phyloP scores from a whole-genome alignment of 2,113 vertebrate genomes.

The Mystacornis crossleyi region DNA sequence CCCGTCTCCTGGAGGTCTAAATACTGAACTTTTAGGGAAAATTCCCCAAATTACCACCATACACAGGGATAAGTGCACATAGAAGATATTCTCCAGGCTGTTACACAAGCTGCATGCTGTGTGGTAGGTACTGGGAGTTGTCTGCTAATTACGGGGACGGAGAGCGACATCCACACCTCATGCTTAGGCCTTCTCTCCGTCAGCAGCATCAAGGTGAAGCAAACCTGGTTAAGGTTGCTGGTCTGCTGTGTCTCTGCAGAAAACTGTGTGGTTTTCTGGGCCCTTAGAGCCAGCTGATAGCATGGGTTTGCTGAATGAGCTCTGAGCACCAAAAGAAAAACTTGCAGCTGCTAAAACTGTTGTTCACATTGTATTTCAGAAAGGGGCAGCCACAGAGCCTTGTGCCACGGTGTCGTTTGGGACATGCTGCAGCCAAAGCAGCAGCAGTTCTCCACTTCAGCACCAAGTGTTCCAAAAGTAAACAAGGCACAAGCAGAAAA shows the following conservation, averaged over 20 bases:
- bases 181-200: neutral
- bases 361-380: neutral
- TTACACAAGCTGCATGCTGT: neutral
- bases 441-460: neutral
- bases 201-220: neutral
- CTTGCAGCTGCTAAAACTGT: neutral
- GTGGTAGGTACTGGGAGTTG: neutral
- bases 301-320: neutral
- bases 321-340: neutral
- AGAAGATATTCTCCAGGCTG: neutral
- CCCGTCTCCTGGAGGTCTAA: neutral
- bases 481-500: neutral
- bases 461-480: neutral
- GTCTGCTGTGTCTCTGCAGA: neutral
- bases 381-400: neutral
- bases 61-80: neutral
- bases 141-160: neutral
- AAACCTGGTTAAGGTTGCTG: neutral
- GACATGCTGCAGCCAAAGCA: neutral
- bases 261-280: neutral
- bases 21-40: neutral
- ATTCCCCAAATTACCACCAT: neutral
- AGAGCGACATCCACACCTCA: accelerated
- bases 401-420: accelerated
- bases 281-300: neutral